Percentiles rank a stretch among this genome's conserved stretches.
phyloP scores from a whole-genome alignment of 2,797 vertebrate genomes.

The Diplodus sargus region DNA sequence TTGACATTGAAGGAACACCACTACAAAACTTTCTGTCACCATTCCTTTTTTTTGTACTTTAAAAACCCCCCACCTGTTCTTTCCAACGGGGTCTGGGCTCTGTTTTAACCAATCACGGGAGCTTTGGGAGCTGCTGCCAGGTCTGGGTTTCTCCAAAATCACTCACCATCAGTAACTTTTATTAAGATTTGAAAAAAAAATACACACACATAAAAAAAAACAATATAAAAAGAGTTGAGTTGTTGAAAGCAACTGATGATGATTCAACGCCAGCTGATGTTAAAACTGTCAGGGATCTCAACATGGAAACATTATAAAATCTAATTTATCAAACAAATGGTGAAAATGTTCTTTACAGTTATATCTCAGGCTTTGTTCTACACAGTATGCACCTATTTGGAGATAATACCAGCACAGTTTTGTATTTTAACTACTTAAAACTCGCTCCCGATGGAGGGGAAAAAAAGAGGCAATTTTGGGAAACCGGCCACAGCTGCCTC shows the following conservation, averaged over 20 bases:
- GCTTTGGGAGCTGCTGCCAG: constrained; percentile 35
- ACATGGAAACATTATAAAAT: neutral
- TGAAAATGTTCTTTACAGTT: neutral
- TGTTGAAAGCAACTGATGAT: neutral
- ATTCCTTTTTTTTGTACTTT: constrained; percentile 48
- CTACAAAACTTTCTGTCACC: constrained; percentile 55
- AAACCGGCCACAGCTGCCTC: constrained; percentile 58
- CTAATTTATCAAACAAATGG: neutral
- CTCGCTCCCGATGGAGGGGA: neutral
- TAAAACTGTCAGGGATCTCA: constrained; percentile 39
- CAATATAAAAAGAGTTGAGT: neutral
- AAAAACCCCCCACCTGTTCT: constrained; percentile 21
- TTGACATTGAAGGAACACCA: constrained; percentile 55
- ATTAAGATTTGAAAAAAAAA: neutral
- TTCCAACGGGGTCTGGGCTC: constrained; percentile 15
- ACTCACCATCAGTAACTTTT: constrained; percentile 34
- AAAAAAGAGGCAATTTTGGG: constrained; percentile 33
- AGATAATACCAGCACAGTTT: constrained; percentile 58
- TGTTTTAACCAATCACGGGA: constrained; percentile 52
- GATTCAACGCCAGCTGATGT: constrained; percentile 51
- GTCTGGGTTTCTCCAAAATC: constrained; percentile 64
- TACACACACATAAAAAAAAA: neutral
- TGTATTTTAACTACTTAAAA: constrained; percentile 46
- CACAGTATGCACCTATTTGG: constrained; percentile 19
- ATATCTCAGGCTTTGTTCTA: constrained; percentile 46